A percentile compares a stretch with the other conserved stretches of the same genome.
phyloP scores from a whole-genome alignment of 2,113 vertebrate species.

The Melanostigma gelatinosum region DNA sequence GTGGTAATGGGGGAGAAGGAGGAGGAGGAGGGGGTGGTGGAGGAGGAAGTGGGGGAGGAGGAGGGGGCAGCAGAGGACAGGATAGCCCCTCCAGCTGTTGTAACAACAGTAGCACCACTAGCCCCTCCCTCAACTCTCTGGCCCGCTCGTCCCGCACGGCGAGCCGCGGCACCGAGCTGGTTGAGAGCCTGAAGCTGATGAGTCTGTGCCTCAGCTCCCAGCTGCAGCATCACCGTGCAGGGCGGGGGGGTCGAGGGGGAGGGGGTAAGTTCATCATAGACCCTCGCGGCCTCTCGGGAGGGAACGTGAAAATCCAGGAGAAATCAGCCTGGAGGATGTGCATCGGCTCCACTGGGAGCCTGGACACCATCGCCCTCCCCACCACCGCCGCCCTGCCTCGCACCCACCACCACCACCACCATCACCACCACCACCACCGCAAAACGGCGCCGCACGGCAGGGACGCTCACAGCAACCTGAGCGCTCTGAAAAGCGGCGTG shows the following conservation, averaged over 20 bases:
- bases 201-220: conserved; percentile 92
- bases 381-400: conserved; percentile 53
- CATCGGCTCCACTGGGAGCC: conserved; percentile 81
- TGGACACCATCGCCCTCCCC: conserved; percentile 80
- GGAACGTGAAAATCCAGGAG: conserved; percentile 90
- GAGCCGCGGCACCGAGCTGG: conserved; percentile 84
- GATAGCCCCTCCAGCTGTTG: conserved; percentile 87
- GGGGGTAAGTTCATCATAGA: conserved; percentile 87
- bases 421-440: conserved; percentile 53
- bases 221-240: conserved; percentile 80
- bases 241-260: conserved; percentile 13
- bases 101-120: conserved; percentile 77
- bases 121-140: conserved; percentile 71
- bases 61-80: conserved; percentile 79
- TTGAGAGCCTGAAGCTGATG: conserved; percentile 95
- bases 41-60: conserved; percentile 82
- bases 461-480: conserved; percentile 80
- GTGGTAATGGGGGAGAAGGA: conserved; percentile 81
- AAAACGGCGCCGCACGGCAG: conserved; percentile 35
- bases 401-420: conserved; percentile 51
- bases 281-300: conserved; percentile 84
- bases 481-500: conserved; percentile 89
- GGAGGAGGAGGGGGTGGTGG: conserved; percentile 83
- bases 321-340: conserved; percentile 95
- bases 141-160: conserved; percentile 84